These are phyloP conservation scores for Seira sanloemensis DNA, from an alignment of 2,888 invertebrate species.

Conservation along the genomic window DNA sequence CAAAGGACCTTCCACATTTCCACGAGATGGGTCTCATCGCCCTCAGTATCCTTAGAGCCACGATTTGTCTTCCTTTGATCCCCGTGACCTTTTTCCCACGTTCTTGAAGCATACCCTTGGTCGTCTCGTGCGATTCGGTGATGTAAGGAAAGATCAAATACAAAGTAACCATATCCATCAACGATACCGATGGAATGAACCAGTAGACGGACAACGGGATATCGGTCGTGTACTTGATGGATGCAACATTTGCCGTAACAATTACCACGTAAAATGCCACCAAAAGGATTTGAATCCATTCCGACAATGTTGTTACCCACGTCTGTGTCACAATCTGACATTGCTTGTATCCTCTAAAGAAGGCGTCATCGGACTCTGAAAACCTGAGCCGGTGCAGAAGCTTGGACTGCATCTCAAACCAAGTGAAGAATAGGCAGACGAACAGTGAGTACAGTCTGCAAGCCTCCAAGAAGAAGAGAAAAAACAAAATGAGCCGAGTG, in stretches of 20 bases:
- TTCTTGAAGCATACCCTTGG: background rate
- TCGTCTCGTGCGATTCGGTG: background rate
- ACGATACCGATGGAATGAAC: background rate
- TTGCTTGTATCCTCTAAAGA: background rate
- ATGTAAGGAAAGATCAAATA: conserved; percentile 14
- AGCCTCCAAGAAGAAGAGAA: background rate
- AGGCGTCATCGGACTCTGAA: background rate
- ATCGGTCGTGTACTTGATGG: background rate
- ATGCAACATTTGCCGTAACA: background rate
- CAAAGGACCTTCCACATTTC: conserved; percentile 19
- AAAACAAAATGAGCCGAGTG: background rate
- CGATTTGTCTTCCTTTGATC: conserved; percentile 1
- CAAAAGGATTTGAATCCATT: background rate
- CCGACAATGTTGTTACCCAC: background rate
- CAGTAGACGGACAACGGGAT: background rate
- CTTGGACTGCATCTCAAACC: conserved; percentile 19
- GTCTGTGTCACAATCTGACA: background rate
- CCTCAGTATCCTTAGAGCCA: background rate
- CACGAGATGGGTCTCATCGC: conserved; percentile 20
- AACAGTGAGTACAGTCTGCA: background rate
- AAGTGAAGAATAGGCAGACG: background rate
- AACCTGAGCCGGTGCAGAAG: background rate
- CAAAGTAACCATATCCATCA: background rate
- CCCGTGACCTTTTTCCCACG: background rate
- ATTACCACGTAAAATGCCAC: background rate